These are phyloP conservation scores for Ypsolopha scabrella DNA, from an alignment of 2,888 invertebrate genomes.

Conservation along the genomic window DNA sequence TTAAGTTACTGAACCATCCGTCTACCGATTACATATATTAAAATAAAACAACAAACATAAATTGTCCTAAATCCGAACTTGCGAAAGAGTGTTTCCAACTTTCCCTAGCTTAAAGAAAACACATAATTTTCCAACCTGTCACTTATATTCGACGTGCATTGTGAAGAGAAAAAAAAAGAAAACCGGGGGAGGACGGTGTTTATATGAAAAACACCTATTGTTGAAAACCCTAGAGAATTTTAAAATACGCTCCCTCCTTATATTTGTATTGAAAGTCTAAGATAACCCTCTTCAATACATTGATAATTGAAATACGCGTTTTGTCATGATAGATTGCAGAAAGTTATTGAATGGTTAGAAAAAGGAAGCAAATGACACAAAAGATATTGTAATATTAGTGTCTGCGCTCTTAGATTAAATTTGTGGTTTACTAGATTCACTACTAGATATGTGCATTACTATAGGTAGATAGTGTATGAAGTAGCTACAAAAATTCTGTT, in stretches of 20 bases:
- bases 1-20: no score
- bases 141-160: slow-evolving; percentile 14
- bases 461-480: no score
- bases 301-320: slow-evolving; percentile 19
- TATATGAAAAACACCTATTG: slow-evolving; percentile 34
- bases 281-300: slow-evolving; percentile 27
- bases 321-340: neutral
- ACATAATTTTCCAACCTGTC: slow-evolving; percentile 27
- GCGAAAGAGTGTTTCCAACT: slow-evolving; percentile 1
- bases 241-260: slow-evolving; percentile 21
- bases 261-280: slow-evolving; percentile 17
- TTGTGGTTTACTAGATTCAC: no score
- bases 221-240: slow-evolving; percentile 26
- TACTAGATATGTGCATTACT: no score
- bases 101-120: slow-evolving; percentile 15
- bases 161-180: neutral
- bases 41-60: slow-evolving; percentile 3
- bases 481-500: no score
- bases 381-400: no score
- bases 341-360: neutral
- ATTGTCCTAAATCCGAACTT: slow-evolving; percentile 7
- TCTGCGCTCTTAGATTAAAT: no score
- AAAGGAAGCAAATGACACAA: neutral
- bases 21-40: no score
- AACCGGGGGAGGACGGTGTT: slow-evolving; percentile 13